phyloP scores from a whole-genome alignment of 2,113 vertebrate species.

The Psittacus erithacus region DNA sequence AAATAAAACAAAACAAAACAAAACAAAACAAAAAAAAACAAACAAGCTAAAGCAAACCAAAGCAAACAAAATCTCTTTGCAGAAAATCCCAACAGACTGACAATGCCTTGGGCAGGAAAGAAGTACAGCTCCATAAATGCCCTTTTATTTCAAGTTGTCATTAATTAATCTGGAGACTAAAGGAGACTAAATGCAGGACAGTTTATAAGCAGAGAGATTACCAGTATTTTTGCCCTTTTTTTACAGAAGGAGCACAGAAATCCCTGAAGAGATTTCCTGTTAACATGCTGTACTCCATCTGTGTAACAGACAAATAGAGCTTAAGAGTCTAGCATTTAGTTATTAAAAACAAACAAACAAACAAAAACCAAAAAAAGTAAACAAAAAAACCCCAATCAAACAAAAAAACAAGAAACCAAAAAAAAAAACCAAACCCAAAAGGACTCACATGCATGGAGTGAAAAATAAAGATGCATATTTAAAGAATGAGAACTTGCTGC shows the following conservation, averaged over 20 bases:
- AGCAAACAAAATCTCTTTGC: fast-evolving
- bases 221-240: background rate
- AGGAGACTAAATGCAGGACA: background rate
- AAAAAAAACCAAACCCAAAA: background rate
- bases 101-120: background rate
- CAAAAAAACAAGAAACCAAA: background rate
- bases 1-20: background rate
- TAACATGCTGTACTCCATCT: background rate
- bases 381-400: background rate
- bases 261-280: background rate
- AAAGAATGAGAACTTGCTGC: background rate
- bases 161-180: background rate
- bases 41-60: background rate
- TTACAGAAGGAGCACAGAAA: background rate
- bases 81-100: background rate
- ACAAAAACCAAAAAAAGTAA: background rate
- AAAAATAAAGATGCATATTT: background rate
- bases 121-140: background rate
- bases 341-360: background rate
- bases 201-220: background rate
- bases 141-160: background rate
- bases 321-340: background rate
- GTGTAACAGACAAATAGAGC: background rate
- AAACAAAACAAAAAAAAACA: background rate
- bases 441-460: background rate